These are phyloP conservation scores for Idaea dimidiata DNA, from an alignment of 2,888 invertebrate species.

Conservation along the genomic window DNA sequence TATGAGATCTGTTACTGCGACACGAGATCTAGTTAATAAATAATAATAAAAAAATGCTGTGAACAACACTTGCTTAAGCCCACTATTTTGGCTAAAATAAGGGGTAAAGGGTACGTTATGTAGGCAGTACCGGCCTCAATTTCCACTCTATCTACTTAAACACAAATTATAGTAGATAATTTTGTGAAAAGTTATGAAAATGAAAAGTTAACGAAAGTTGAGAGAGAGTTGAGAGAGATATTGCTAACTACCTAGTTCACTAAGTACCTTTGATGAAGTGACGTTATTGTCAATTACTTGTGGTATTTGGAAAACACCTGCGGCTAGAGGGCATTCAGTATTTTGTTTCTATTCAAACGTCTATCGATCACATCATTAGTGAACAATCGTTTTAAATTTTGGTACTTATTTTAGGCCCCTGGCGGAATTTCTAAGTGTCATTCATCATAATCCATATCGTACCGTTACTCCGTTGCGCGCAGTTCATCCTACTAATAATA, in stretches of 20 bases:
- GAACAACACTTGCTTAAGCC: background rate
- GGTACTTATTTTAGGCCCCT: background rate
- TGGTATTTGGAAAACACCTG: background rate
- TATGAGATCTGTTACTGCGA: no score
- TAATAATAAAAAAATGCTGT: no score
- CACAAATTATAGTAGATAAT: background rate
- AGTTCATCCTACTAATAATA: no score
- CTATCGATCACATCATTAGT: slow-evolving; percentile 5
- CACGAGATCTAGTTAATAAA: no score
- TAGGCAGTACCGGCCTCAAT: no score
- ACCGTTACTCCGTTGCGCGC: background rate
- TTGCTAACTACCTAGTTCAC: background rate
- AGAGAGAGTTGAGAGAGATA: background rate
- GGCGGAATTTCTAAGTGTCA: background rate
- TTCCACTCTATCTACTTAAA: no score
- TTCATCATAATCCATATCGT: background rate
- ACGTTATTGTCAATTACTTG: background rate
- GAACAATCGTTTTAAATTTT: background rate
- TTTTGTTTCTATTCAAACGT: slow-evolving; percentile 5
- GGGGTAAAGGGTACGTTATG: no score
- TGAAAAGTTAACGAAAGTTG: no score
- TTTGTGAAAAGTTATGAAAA: background rate
- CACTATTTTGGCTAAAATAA: no score
- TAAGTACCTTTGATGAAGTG: background rate
- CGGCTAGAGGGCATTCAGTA: slow-evolving; percentile 8